These are phyloP conservation scores for Sterrhoptilus dennistouni DNA, from an alignment of 2,113 vertebrate genomes.

Conservation along the genomic window DNA sequence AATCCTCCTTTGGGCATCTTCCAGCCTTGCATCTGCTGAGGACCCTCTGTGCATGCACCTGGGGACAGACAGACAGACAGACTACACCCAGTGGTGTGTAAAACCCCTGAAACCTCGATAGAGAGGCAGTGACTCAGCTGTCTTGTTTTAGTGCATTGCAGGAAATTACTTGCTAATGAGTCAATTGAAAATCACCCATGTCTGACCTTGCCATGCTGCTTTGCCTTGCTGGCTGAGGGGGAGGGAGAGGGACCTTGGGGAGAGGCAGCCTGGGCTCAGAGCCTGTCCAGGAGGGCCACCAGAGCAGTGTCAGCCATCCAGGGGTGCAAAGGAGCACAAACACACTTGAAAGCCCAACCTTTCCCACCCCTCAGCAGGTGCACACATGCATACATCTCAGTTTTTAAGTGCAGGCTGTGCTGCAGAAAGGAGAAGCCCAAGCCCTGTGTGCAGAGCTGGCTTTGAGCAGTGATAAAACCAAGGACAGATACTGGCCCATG, in stretches of 20 bases:
- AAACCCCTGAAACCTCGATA: neutral
- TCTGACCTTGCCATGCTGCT: neutral
- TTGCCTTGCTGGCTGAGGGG: neutral
- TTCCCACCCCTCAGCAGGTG: neutral
- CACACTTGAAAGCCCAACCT: neutral
- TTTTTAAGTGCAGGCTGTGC: neutral
- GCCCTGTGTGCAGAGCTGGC: neutral
- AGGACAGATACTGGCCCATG: neutral
- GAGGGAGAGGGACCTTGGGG: neutral
- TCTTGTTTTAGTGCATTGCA: neutral
- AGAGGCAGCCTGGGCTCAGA: neutral
- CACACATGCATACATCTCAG: neutral
- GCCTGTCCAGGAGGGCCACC: neutral
- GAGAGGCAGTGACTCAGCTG: neutral
- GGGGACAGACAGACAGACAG: rapidly evolving
- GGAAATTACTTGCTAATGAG: neutral
- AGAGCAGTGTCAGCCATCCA: neutral
- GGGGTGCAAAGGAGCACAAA: neutral
- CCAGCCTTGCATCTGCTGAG: rapidly evolving
- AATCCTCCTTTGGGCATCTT: neutral
- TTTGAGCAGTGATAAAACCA: neutral
- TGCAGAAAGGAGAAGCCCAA: neutral
- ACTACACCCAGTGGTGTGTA: neutral
- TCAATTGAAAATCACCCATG: neutral
- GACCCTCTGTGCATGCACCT: rapidly evolving